Evolutionary conservation across 1,140 invertebrate species (phyloP).

Genomic region (Brachionus rotundiformis): DNA sequence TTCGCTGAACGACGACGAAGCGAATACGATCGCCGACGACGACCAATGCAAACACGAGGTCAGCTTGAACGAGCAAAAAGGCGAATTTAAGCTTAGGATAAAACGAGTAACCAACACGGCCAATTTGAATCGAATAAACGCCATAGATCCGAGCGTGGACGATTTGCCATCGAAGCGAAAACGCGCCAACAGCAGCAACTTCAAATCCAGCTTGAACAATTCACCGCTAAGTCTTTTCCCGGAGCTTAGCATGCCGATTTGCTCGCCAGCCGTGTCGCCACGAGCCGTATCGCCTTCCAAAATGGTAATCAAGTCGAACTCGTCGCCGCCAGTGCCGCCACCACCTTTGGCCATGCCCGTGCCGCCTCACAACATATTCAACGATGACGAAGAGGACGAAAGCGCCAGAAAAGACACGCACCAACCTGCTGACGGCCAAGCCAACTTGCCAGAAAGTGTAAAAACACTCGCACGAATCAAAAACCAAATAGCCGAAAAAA

Average conservation of each 20-base stretch:
- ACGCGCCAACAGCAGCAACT: background rate
- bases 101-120: background rate
- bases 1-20: conserved; percentile 3
- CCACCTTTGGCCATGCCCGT: background rate
- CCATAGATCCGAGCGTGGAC: background rate
- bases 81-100: conserved; percentile 45
- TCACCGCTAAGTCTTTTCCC: conserved; percentile 4
- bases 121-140: conserved; percentile 4
- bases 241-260: conserved; percentile 25
- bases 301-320: background rate
- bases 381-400: conserved; percentile 47
- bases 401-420: background rate
- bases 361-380: conserved; percentile 41
- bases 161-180: conserved; percentile 11
- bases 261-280: background rate
- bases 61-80: background rate
- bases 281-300: background rate
- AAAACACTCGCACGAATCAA: background rate
- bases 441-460: background rate
- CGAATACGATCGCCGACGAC: background rate
- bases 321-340: background rate
- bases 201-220: conserved; percentile 7
- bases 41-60: background rate
- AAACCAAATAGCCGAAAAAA: conserved; percentile 43
- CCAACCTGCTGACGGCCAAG: background rate